phyloP scores from a whole-genome alignment of 2,888 invertebrate genomes.

The Dione vanillae region DNA sequence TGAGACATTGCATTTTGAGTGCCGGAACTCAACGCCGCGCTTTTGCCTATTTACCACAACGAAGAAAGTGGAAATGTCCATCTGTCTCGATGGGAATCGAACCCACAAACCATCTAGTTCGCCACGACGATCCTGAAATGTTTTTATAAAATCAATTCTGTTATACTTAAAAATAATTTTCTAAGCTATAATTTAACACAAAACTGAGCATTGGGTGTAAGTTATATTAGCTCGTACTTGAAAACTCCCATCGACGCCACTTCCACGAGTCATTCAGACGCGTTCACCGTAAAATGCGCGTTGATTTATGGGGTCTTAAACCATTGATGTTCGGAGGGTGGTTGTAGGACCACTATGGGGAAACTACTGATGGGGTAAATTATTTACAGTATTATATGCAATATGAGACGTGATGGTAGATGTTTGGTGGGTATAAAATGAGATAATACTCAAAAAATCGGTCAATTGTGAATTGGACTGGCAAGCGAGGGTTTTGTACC shows the following conservation, averaged over 20 bases:
- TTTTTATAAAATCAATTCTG: no score
- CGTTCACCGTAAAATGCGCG: slow-evolving; percentile 47
- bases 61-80: no score
- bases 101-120: no score
- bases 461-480: no score
- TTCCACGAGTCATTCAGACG: slow-evolving; percentile 35
- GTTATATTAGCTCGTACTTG: slow-evolving; percentile 3
- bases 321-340: slow-evolving; percentile 27
- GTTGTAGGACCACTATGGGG: slow-evolving; percentile 14
- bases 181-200: not conserved
- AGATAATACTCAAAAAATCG: not conserved
- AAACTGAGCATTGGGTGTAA: not conserved
- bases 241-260: slow-evolving; percentile 32
- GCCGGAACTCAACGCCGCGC: no score
- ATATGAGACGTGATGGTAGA: not conserved
- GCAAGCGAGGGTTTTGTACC: no score
- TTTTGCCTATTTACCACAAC: no score
- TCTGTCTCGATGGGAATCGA: no score
- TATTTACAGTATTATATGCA: slow-evolving; percentile 1
- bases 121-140: no score
- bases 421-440: not conserved
- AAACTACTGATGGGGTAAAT: slow-evolving; percentile 10
- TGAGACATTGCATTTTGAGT: no score
- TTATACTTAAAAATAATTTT: not conserved
- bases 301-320: slow-evolving; percentile 46